Evolutionary conservation across 2,888 invertebrate species (phyloP).

Genomic region (Ormyrus thymus): DNA sequence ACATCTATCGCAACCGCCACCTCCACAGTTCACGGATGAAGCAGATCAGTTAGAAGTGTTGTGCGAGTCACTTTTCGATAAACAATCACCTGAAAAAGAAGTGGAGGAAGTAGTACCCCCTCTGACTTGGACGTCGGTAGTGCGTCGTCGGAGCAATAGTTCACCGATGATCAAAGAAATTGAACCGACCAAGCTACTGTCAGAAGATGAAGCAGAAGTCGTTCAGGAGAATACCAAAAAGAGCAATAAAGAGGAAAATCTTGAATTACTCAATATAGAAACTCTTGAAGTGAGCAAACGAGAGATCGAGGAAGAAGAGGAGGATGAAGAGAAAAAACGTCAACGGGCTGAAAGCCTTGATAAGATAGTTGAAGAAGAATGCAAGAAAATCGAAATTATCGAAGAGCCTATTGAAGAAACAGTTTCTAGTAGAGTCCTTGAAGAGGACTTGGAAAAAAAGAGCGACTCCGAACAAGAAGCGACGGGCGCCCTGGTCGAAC

Average conservation of each 20-base stretch:
- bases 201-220: slow-evolving; percentile 33
- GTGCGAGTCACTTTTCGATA: background rate
- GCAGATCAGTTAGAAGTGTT: background rate
- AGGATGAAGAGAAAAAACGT: background rate
- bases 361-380: slow-evolving; percentile 49
- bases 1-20: background rate
- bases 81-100: slow-evolving; percentile 23
- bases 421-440: slow-evolving; percentile 32
- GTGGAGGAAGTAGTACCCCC: slow-evolving; percentile 31
- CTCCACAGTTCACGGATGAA: background rate
- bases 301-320: slow-evolving; percentile 65
- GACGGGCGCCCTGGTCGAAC: slow-evolving; percentile 56
- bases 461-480: slow-evolving; percentile 65
- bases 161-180: slow-evolving; percentile 60
- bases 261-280: slow-evolving; percentile 28
- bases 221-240: slow-evolving; percentile 14
- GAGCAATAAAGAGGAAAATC: background rate
- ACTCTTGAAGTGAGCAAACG: slow-evolving; percentile 28
- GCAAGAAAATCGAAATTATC: slow-evolving; percentile 49
- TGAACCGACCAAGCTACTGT: slow-evolving; percentile 57
- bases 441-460: slow-evolving; percentile 62
- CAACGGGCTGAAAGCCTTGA: background rate
- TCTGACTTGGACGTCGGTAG: slow-evolving; percentile 62
- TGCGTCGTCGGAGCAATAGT: slow-evolving; percentile 54
- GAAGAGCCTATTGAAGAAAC: slow-evolving; percentile 17